Base-by-base conservation (phyloP, 2,113 vertebrate genomes). In the Sebastes fasciatus region DNA sequence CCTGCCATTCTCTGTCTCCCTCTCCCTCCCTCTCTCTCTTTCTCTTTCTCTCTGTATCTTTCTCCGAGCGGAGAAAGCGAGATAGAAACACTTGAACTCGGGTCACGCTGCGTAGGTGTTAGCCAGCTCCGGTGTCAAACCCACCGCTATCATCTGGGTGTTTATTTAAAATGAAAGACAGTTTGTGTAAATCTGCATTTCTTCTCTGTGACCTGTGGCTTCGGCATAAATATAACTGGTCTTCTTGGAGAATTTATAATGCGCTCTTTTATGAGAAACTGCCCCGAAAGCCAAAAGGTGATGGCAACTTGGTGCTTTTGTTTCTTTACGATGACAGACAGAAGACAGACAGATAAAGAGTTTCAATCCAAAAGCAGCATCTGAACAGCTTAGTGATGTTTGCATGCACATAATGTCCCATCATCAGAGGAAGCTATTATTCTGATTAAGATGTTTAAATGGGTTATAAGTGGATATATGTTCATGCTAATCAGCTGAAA, bases 71-170 rank as follows among this genome's bases (percentile, higher is more conserved):
- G 52, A 49, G 84, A 81, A 55, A 67, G 75, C 71, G 76, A 77
- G 74, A 82, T 80, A 82, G 88, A 84, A 90, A 84, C 91, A 91
- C 93, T 94, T 94, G 92, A 92, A 90, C 92, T 83, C 5, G 42
- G 88, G 91, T 87, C 85, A 80, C 2, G 10, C 57, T 75, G 90
- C 43, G 91, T 89, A 82, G 93, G 92, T 82, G 92, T 91, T 61
- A 61, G 81, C 87, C 65, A 80, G 88, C 87, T 83, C n/a, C 62
- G 80, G 89, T 91, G 88, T 92, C 88, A 86, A 86, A 87, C 75
- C 73, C 26, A 40, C 83, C 19, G 86, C 81, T 86, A 79, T 91
- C 81, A 87, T 91, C 89, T 78, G 76, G 82, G 69, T 86, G 81
- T 90, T 93, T 93, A 82, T 92, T 86, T 89, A 86, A 91, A 92